Evolutionary conservation across 2,888 invertebrate genomes (phyloP).

Genomic region (Piscicola geometra): DNA sequence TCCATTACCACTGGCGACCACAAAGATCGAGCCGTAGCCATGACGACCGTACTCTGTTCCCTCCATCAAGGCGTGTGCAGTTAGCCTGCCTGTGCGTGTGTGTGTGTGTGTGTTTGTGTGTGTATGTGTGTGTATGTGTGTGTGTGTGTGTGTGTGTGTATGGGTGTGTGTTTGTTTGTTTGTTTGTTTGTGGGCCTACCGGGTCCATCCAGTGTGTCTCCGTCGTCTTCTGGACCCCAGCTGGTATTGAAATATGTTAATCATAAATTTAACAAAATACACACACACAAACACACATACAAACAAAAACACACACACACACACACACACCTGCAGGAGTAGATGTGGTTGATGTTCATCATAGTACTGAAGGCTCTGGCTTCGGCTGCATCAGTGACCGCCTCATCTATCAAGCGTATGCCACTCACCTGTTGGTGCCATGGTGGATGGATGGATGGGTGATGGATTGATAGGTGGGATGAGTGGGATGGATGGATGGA

Average conservation of each 20-base stretch:
- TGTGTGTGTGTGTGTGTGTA: too few species aligned
- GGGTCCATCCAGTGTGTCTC: constrained; percentile 56
- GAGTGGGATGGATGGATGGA: too few species aligned
- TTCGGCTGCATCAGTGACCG: constrained; percentile 56
- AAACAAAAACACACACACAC: too few species aligned
- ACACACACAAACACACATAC: too few species aligned
- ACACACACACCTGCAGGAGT: constrained; percentile 56
- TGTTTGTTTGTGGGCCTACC: too few species aligned
- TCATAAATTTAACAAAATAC: too few species aligned
- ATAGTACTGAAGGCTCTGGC: constrained; percentile 53
- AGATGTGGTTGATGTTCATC: constrained; percentile 52
- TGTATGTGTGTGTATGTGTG: too few species aligned
- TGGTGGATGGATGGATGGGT: too few species aligned
- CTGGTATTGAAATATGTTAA: constrained; percentile 44
- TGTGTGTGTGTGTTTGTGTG: too few species aligned
- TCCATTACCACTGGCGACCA: constrained; percentile 58
- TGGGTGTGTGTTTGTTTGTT: too few species aligned
- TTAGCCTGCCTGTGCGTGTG: constrained; percentile 53
- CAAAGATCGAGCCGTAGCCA: constrained; percentile 56
- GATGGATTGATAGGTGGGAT: too few species aligned
- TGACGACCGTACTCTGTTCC: constrained; percentile 54
- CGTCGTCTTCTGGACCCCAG: constrained; percentile 58
- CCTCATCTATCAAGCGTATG: constrained; percentile 54
- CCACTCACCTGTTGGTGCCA: constrained; percentile 50
- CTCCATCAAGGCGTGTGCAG: constrained; percentile 52